Percentiles rank a stretch among this genome's conserved stretches.
Evolutionary conservation across 2,797 vertebrate genomes (phyloP).

Genomic region (Platalea minor): DNA sequence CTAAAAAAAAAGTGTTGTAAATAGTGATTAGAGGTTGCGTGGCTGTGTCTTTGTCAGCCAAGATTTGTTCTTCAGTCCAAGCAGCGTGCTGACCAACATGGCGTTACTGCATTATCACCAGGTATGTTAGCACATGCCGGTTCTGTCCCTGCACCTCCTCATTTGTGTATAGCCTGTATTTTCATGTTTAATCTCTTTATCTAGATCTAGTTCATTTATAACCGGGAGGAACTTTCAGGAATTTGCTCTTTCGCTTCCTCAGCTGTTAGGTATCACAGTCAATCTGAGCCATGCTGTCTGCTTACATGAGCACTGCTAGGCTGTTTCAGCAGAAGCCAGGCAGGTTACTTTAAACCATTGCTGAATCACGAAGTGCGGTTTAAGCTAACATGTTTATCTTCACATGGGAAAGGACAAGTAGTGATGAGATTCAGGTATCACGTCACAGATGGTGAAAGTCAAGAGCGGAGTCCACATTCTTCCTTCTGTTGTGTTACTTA

Average conservation of each 20-base stretch:
- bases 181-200: not conserved
- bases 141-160: not conserved
- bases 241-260: not conserved
- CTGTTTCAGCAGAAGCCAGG: not conserved
- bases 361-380: not conserved
- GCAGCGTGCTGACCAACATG: accelerated
- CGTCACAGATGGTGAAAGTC: not conserved
- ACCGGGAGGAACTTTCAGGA: not conserved
- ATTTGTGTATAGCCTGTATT: not conserved
- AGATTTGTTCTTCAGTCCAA: not conserved
- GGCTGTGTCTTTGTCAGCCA: not conserved
- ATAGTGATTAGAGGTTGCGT: not conserved
- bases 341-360: not conserved
- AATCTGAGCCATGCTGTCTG: not conserved
- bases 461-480: not conserved
- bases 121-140: not conserved
- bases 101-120: accelerated
- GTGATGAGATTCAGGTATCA: not conserved
- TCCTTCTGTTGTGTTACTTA: not conserved
- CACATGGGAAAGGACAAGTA: not conserved
- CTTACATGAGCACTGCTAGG: not conserved
- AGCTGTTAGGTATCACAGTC: not conserved
- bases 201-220: not conserved
- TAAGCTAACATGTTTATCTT: not conserved
- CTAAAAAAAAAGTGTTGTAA: not conserved